These are phyloP conservation scores for Cryptophagus acutangulus DNA, from an alignment of 2,888 invertebrate genomes.

Conservation along the genomic window DNA sequence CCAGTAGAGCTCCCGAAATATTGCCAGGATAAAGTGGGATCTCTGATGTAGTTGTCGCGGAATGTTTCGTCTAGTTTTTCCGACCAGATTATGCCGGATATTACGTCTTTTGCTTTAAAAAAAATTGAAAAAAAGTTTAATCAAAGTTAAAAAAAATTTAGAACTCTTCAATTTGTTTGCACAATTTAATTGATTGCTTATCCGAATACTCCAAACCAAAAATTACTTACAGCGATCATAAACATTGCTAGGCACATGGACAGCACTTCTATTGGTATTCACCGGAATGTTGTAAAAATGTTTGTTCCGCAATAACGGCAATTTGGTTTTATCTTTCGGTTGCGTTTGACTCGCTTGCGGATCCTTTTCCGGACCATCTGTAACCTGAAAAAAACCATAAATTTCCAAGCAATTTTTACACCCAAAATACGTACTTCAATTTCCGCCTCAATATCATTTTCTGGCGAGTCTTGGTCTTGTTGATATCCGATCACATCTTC, in stretches of 20 bases:
- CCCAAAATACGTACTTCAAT: background rate
- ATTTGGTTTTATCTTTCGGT: slow-evolving; percentile 52
- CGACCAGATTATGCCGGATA: slow-evolving; percentile 94
- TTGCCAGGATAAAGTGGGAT: slow-evolving; percentile 92
- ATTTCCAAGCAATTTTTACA: too few species aligned
- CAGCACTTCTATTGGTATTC: slow-evolving; percentile 77
- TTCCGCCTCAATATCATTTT: slow-evolving; percentile 12
- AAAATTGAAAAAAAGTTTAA: too few species aligned
- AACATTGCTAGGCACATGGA: slow-evolving; percentile 94
- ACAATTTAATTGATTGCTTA: too few species aligned
- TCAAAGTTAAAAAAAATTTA: too few species aligned
- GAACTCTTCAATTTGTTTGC: too few species aligned
- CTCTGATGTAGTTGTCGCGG: slow-evolving; percentile 76
- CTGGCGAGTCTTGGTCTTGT: slow-evolving; percentile 29
- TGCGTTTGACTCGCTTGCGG: slow-evolving; percentile 47
- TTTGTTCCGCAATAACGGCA: slow-evolving; percentile 61
- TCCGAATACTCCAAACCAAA: background rate
- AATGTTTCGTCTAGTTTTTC: slow-evolving; percentile 87
- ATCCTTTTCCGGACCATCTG: slow-evolving; percentile 40
- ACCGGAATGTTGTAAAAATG: slow-evolving; percentile 76
- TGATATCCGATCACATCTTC: slow-evolving; percentile 37
- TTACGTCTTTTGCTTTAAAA: slow-evolving; percentile 70
- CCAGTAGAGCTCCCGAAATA: slow-evolving; percentile 97
- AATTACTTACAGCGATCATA: slow-evolving; percentile 72
- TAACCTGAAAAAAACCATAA: slow-evolving; percentile 32